Conservation (phyloP, 2,113 vertebrate genomes). For the Australoheros scitulus region DNA sequence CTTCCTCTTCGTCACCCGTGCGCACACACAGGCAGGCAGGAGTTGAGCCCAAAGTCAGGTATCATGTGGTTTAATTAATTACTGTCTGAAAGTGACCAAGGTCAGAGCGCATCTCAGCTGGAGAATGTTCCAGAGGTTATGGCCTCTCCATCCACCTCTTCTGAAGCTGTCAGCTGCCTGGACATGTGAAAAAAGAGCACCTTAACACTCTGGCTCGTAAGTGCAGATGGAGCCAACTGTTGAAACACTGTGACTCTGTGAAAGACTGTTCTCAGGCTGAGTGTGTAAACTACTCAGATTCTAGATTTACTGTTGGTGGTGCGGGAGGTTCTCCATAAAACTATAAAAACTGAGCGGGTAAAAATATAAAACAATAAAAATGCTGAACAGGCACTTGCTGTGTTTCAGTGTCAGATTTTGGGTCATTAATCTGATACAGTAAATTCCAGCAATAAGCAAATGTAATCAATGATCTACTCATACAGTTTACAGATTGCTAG, state of each 20-base stretch:
- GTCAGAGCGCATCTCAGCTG: conserved; percentile 63
- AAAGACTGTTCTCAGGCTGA: not conserved
- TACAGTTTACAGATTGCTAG: not conserved
- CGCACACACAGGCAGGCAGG: conserved; percentile 1
- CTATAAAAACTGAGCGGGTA: not conserved
- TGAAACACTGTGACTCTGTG: not conserved
- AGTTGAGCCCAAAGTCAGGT: conserved; percentile 48
- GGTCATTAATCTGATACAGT: not conserved
- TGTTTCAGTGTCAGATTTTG: not conserved
- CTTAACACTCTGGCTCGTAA: conserved; percentile 9
- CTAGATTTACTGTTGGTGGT: not conserved
- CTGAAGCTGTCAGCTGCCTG: conserved; percentile 59
- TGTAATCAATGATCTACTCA: not conserved
- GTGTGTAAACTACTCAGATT: not conserved
- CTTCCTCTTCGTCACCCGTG: not conserved
- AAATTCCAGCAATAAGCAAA: not conserved
- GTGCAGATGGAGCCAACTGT: conserved; percentile 10
- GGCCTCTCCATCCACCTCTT: conserved; percentile 45
- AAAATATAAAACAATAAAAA: not conserved
- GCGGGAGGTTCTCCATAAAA: rapidly evolving
- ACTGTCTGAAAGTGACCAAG: conserved; percentile 75
- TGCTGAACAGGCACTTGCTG: not conserved
- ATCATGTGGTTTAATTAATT: conserved; percentile 81
- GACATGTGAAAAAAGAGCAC: conserved; percentile 44
- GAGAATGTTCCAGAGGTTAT: conserved; percentile 68